Conservation (phyloP, 2,888 invertebrate genomes). For the Hirudinaria manillensis region DNA sequence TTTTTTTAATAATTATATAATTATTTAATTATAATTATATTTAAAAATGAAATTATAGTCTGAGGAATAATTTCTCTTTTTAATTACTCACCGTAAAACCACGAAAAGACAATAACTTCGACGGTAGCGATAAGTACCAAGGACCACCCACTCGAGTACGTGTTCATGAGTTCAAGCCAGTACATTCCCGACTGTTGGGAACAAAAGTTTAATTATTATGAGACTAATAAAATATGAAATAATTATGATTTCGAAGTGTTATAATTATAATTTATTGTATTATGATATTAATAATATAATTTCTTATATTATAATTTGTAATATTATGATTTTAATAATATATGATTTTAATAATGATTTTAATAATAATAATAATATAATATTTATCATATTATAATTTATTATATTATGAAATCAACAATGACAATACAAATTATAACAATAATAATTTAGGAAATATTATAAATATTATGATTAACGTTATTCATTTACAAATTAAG, state of each 20-base stretch:
- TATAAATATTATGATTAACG: too few species aligned
- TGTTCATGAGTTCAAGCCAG: conserved; percentile 41
- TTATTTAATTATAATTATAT: background rate
- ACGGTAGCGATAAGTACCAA: conserved; percentile 40
- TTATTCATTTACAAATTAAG: too few species aligned
- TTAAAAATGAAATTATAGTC: background rate
- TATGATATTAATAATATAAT: background rate
- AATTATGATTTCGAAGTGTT: background rate
- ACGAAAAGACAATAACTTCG: conserved; percentile 39
- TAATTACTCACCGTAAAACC: conserved; percentile 40
- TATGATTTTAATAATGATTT: too few species aligned
- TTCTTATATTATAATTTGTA: too few species aligned
- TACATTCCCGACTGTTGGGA: conserved; percentile 39
- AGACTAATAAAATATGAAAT: background rate
- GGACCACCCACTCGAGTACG: conserved; percentile 41
- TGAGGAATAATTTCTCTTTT: background rate
- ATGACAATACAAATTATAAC: too few species aligned
- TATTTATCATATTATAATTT: too few species aligned
- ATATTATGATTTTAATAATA: too few species aligned
- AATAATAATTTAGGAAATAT: too few species aligned
- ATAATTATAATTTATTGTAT: background rate
- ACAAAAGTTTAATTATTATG: background rate
- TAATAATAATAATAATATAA: too few species aligned
- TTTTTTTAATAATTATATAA: background rate
- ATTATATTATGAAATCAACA: too few species aligned